Evolutionary conservation across 1,140 invertebrate genomes (phyloP).

Genomic region (Drosophila quadrilineata): DNA sequence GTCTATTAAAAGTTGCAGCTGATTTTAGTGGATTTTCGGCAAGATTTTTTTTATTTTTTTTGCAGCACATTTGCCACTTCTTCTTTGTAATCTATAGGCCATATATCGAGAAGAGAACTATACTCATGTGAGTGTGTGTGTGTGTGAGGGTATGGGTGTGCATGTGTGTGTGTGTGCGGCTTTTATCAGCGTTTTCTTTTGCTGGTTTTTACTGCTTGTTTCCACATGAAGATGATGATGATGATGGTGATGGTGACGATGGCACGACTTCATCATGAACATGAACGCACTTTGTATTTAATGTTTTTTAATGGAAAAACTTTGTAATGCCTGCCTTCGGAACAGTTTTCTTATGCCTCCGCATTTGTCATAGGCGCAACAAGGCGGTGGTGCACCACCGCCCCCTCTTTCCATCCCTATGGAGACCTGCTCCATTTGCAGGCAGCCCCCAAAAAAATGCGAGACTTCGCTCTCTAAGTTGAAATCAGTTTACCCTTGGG

Average conservation of each 20-base stretch:
- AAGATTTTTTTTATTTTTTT: no score
- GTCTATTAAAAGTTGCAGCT: constrained; percentile 20
- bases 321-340: constrained; percentile 42
- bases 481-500: constrained; percentile 27
- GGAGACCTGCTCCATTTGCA: neutral
- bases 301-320: constrained; percentile 61
- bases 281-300: constrained; percentile 56
- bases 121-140: constrained; percentile 3
- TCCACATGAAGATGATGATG: constrained; percentile 16
- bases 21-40: constrained; percentile 8
- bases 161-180: constrained; percentile 5
- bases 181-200: constrained; percentile 28
- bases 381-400: neutral
- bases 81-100: constrained; percentile 15
- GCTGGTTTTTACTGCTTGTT: constrained; percentile 45
- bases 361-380: constrained; percentile 52
- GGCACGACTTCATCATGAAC: constrained; percentile 15
- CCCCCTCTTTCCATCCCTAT: neutral
- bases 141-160: no score
- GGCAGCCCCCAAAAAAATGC: no score
- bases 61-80: neutral
- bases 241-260: constrained; percentile 15
- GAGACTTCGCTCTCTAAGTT: constrained; percentile 34
- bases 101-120: neutral
- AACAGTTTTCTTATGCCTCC: constrained; percentile 39